phyloP scores from a whole-genome alignment of 2,797 vertebrate genomes.

The Euthynnus affinis region DNA sequence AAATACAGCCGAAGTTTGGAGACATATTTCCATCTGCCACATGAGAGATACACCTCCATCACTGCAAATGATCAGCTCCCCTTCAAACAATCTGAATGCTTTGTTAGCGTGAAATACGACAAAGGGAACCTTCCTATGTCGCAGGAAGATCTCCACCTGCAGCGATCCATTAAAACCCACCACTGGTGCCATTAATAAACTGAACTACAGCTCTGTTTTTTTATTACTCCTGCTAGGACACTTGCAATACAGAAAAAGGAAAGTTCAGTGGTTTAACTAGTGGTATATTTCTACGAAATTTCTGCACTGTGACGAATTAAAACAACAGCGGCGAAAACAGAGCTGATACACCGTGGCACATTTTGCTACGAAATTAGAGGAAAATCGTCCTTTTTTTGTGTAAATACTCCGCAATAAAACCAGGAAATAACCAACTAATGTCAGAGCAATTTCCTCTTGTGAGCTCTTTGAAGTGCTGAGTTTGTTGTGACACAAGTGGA shows the following conservation, averaged over 20 bases:
- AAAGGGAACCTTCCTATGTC: not conserved
- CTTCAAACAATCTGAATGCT: slow-evolving; percentile 7
- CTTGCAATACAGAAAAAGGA: slow-evolving; percentile 8
- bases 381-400: slow-evolving; percentile 29
- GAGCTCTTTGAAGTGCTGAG: slow-evolving; percentile 23
- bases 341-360: slow-evolving; percentile 1
- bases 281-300: slow-evolving; percentile 7
- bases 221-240: slow-evolving; percentile 41
- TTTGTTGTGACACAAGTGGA: slow-evolving; percentile 64
- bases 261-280: slow-evolving; percentile 27
- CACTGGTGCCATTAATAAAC: slow-evolving; percentile 30
- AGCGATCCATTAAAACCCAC: slow-evolving; percentile 51
- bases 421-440: slow-evolving; percentile 34
- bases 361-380: slow-evolving; percentile 29
- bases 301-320: slow-evolving; percentile 32
- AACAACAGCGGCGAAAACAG: slow-evolving; percentile 12
- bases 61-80: slow-evolving; percentile 14
- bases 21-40: slow-evolving; percentile 48
- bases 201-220: slow-evolving; percentile 15
- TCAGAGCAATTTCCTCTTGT: slow-evolving; percentile 54
- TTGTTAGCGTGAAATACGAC: slow-evolving; percentile 10
- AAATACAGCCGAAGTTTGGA: slow-evolving; percentile 48
- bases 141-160: slow-evolving; percentile 15
- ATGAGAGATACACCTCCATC: slow-evolving; percentile 3
- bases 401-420: slow-evolving; percentile 38